Evolutionary conservation across 2,888 invertebrate genomes (phyloP), one percentile per base, ranked within the genome.

Genomic region (Lacanobia wlatinum): DNA sequence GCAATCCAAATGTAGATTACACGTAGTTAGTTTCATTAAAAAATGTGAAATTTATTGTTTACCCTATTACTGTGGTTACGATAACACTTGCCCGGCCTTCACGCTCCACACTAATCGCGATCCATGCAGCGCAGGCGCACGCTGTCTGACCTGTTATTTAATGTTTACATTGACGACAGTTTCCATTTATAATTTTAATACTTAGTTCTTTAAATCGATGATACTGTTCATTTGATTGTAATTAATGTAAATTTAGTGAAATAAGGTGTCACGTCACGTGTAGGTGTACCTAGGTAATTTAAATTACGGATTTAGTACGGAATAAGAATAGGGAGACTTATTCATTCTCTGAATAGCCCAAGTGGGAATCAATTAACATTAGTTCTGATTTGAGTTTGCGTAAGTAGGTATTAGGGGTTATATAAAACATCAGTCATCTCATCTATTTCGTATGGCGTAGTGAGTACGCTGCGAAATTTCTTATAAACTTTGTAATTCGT

Each of bases 51-150:
- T 86, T 87, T 86, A 89, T 89, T 90, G 86, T 92, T 90, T 89
- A 88, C 88, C 86, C 88, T 86, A 85, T 88, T 90, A 88, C 89
- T 78, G 72, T 70, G 58, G 63, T 79, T 82, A 86, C 88, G 92
- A 92, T 94, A 94, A 91, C 90, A 86, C 80, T 75, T 73, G 86
- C 75, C 80, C 90, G 93, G 88, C 94, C 94, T 94, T 94, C 94
- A 93, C 91, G 92, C 88, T 90, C 81, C 83, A 87, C 79, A 90
- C 85, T 93, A 92, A 94, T 92, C 92, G 88, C 89, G 89, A 88
- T 90, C 88, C 89, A 89, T 88, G 85, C 86, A 86, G 78, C 82
- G 83, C 80, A 87, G 64, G 78, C 89, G 89, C 88, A 82, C 84
- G 84, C 87, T 82, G 82, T 80, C 88, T 84, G 88, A 89, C 88